phyloP scores from a whole-genome alignment of 2,113 vertebrate species.

The Hippocampus abdominalis region DNA sequence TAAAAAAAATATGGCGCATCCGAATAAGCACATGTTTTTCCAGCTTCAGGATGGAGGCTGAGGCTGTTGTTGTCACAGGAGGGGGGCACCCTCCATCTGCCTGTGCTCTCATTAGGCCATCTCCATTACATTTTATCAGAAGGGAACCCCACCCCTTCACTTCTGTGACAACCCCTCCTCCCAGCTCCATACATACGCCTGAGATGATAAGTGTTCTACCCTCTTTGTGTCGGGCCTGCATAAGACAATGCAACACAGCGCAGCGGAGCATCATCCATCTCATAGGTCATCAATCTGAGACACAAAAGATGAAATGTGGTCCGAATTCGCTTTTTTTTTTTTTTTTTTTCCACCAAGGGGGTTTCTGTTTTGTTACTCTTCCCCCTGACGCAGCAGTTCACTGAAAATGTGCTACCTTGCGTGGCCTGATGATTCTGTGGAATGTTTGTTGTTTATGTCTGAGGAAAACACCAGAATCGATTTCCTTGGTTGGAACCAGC shows the following conservation, averaged over 20 bases:
- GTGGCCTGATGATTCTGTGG: background rate
- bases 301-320: conserved; percentile 76
- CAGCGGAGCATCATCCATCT: conserved; percentile 77
- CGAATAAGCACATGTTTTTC: conserved; percentile 10
- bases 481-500: background rate
- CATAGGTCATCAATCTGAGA: conserved; percentile 69
- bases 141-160: conserved; percentile 44
- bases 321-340: conserved; percentile 32
- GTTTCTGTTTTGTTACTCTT: conserved; percentile 50
- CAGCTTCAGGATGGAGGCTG: conserved; percentile 45
- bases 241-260: conserved; percentile 72
- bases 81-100: conserved; percentile 67
- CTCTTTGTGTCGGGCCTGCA: conserved; percentile 59
- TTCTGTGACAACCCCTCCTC: conserved; percentile 60
- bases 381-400: conserved; percentile 20
- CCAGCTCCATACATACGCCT: conserved; percentile 64
- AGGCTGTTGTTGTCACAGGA: conserved; percentile 49
- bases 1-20: background rate
- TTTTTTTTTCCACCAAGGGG: conserved; percentile 28
- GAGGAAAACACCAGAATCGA: background rate
- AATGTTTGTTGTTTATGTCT: background rate
- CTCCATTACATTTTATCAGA: conserved; percentile 68
- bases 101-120: conserved; percentile 61
- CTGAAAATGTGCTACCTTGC: background rate
- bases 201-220: conserved; percentile 73